A percentile compares a stretch with the other conserved stretches of the same genome.
phyloP scores from a whole-genome alignment of 2,888 invertebrate genomes.

The Cenopis cana region DNA sequence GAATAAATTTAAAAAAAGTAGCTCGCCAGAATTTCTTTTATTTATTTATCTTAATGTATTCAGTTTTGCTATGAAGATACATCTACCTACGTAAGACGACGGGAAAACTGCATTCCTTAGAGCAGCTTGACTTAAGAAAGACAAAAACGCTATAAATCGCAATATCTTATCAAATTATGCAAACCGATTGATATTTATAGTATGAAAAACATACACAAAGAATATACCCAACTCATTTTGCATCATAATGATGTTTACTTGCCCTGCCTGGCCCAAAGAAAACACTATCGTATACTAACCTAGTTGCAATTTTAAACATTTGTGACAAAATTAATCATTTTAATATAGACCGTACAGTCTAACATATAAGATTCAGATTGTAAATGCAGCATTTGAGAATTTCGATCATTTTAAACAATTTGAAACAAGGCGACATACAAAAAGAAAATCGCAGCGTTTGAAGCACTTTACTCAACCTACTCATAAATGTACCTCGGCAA shows the following conservation, averaged over 20 bases:
- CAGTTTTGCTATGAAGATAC: too few relatives aligned
- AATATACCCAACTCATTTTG: conserved; percentile 6
- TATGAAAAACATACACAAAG: background rate
- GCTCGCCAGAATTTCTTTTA: too few relatives aligned
- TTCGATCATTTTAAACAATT: background rate
- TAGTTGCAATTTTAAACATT: background rate
- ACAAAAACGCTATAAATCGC: too few relatives aligned
- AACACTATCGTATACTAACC: background rate
- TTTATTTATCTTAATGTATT: too few relatives aligned
- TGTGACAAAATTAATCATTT: background rate
- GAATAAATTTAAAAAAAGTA: too few relatives aligned
- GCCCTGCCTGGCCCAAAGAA: conserved; percentile 13
- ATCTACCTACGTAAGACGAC: too few relatives aligned
- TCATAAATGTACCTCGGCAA: background rate
- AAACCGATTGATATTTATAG: background rate
- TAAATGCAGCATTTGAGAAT: background rate
- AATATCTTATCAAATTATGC: too few relatives aligned
- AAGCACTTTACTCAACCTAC: conserved; percentile 25
- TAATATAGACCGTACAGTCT: background rate
- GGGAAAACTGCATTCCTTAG: too few relatives aligned
- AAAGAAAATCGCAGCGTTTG: conserved; percentile 31
- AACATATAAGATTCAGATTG: background rate
- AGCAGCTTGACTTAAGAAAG: too few relatives aligned
- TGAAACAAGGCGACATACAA: conserved; percentile 4
- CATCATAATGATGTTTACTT: conserved; percentile 24